Evolutionary conservation across 2,113 vertebrate genomes (phyloP).

Genomic region (Chaetorhynchus papuensis): DNA sequence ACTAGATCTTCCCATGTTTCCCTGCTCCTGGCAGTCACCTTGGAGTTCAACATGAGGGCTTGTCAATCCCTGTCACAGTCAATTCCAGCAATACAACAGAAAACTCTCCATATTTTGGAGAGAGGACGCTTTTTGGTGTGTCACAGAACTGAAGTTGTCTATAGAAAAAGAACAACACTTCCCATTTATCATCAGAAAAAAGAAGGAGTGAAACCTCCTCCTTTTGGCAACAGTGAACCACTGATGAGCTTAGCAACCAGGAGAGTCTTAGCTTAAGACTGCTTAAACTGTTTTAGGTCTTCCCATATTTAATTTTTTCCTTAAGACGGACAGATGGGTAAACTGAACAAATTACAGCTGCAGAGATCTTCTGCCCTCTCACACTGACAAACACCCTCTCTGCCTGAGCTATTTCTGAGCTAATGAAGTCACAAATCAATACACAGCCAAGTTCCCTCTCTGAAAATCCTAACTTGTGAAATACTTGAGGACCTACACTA

Average conservation of each 20-base stretch:
- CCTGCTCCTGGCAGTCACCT: neutral
- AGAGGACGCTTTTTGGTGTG: neutral
- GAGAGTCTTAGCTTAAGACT: neutral
- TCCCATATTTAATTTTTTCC: neutral
- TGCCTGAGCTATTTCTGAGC: neutral
- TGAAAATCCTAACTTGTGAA: neutral
- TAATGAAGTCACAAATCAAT: neutral
- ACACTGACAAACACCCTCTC: neutral
- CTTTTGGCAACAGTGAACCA: neutral
- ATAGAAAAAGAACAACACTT: neutral
- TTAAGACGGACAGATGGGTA: neutral
- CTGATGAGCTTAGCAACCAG: neutral
- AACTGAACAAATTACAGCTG: neutral
- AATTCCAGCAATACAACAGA: neutral
- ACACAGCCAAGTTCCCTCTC: neutral
- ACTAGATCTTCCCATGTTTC: neutral
- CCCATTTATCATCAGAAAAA: neutral
- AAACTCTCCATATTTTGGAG: neutral
- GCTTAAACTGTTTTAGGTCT: neutral
- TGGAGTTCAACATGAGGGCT: neutral
- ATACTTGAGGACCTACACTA: neutral
- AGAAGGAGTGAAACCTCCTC: neutral
- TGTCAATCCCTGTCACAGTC: neutral
- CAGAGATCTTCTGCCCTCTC: neutral
- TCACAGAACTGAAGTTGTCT: neutral